Percentiles rank a stretch among this genome's conserved stretches.
phyloP scores from a whole-genome alignment of 2,888 invertebrate species.

The Hypolimnas misippus region DNA sequence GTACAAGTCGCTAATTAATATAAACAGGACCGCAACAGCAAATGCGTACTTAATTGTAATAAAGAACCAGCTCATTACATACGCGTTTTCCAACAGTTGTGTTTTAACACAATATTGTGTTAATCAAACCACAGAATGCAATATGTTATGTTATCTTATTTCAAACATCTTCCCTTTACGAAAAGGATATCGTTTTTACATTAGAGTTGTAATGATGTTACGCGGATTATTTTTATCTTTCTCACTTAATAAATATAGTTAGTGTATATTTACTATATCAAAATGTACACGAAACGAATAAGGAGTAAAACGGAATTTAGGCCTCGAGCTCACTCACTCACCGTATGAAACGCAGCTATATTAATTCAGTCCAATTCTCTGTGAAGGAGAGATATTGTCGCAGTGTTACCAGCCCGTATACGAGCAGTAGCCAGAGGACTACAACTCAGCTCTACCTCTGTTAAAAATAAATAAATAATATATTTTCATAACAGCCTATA shows the following conservation, averaged over 20 bases:
- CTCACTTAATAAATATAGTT: neutral
- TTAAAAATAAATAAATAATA: too few relatives aligned
- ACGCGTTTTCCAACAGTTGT: conserved; percentile 9
- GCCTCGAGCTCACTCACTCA: too few relatives aligned
- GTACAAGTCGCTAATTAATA: neutral
- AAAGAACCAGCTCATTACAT: conserved; percentile 7
- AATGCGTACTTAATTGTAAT: neutral
- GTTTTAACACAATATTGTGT: conserved; percentile 21
- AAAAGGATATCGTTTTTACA: conserved; percentile 26
- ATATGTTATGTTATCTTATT: conserved; percentile 25
- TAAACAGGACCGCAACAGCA: neutral
- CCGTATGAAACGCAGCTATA: too few relatives aligned
- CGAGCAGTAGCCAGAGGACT: too few relatives aligned
- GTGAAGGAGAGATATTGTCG: too few relatives aligned
- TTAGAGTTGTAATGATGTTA: conserved; percentile 9
- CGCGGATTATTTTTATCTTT: neutral
- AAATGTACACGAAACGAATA: too few relatives aligned
- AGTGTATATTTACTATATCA: neutral
- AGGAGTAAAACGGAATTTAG: too few relatives aligned
- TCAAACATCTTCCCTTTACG: conserved; percentile 18
- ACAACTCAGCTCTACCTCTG: too few relatives aligned
- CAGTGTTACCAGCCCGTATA: too few relatives aligned
- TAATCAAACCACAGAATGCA: conserved; percentile 23
- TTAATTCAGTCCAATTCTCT: too few relatives aligned
- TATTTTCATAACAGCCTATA: too few relatives aligned